Evolutionary conservation across 1,140 invertebrate species (phyloP), one percentile per base, ranked within the genome.

Genomic region (Odontomachus brunneus): DNA sequence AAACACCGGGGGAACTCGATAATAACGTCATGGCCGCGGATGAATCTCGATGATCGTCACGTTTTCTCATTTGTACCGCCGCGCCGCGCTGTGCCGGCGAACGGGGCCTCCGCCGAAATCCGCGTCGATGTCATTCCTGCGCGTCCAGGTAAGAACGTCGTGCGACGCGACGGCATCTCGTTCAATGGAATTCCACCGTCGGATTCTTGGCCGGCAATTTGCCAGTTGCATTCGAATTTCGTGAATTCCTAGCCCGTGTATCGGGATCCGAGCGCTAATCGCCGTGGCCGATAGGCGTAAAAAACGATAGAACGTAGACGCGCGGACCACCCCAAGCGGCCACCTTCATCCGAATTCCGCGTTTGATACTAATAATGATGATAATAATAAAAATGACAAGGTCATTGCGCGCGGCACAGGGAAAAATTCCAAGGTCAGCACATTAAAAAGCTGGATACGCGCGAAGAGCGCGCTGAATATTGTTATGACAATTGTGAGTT

Each of bases 171-270:
- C 85, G 91, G 91, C 91, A 93, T 93, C 92, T 86, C 91, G 90
- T 91, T 90, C 83, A 90, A 90, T 91, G 86, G 91, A 91, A 92
- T 93, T 88, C 91, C 92, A 91, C 87, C 90, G 87, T 90, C 89
- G 85, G 44, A 87, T 87, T 73, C 78, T 67, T 81, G 63, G 2
- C 51, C 81, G 65, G 74, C 89, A 92, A 92, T 92, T 92, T 92
- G 91, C 91, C 91, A 92, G 91, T 92, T 92, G 92, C 89, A 84
- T 92, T 93, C 88, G 89, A 88, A 92, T 93, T 93, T 93, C 91
- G 89, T 85, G 91, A 92, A 93, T 92, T 93, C 90, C 91, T 93
- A 93, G 91, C 88, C 90, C 81, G 89, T 92, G 91, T 91, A 90
- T 91, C 84, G 83, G 85, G 15, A 0, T 63, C 60, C 73, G 81